Base-by-base conservation (phyloP, 2,113 vertebrate species). In the Redunca redunca region DNA sequence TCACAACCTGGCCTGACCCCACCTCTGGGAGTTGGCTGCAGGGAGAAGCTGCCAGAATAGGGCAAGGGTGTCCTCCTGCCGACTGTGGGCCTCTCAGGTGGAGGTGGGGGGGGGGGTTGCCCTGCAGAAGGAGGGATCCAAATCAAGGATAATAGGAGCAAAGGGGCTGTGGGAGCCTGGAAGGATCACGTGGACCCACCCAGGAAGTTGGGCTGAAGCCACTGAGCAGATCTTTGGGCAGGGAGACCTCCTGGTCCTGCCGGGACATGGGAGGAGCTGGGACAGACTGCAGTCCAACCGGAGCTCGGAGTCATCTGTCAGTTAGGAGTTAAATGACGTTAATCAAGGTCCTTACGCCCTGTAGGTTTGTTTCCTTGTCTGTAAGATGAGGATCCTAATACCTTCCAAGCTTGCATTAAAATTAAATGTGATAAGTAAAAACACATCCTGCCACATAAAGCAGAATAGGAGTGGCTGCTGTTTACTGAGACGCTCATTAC, bases 291-390 rank as follows among this genome's bases (percentile, higher is more conserved):
- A 53, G 53, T 21, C 55, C 55, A 57, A 57, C 55, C 0, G 2
- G 1, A 14, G 48, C 40, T 48, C 71, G 25, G 55, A 57, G 26
- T 60, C 7, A 2, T 46, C 43, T 71, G n/a, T 67, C 48, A 46
- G 7, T 17, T 0, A 7, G 6, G 28, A 62, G n/a, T 62, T 0
- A 3, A 62, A 2, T 30, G 60, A 62, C 0, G 0, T 62, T 62
- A 1, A 62, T 30, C 28, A 30, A 30, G 0, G 6, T 30, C 28
- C 5, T 30, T 62, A 30, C 15, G 60, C 28, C 14, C 6, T 62
- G 26, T 6, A 3, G 60, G 28, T 30, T 62, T 30, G 5, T 30
- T 15, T 62, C 6, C 60, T 30, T 62, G 60, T 62, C 60, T 62
- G 60, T 30, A 30, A 15, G 60, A 30, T 30, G 60, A 28, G 28